Base-by-base conservation (phyloP, 2,888 invertebrate genomes). In the Epistrophe eligans region DNA sequence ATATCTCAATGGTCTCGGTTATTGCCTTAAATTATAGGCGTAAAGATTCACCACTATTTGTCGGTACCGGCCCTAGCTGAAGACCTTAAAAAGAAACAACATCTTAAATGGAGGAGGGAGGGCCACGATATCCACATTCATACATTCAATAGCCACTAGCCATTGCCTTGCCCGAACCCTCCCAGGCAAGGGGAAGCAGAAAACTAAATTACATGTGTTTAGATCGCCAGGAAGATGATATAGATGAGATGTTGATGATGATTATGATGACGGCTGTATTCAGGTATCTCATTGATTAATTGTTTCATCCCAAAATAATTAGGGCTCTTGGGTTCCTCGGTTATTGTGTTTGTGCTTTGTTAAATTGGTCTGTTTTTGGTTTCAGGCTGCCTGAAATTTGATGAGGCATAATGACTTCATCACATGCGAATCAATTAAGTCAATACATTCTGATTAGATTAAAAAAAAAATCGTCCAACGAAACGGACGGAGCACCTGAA, bases 231-330 rank as follows among this genome's bases (percentile, higher is more conserved):
- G 28, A 73, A 62, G 77, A 85, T 85, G 77, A 85, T 82, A 85
- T 77, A 79, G 82, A 82, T 77, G 73, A 82, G 73, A 85, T 81
- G 85, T 79, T 85, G 82, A 85, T 85, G 82, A 85, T 85, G 85
- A 85, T 85, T 85, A 85, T 82, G 85, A 85, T 85, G 85, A 82
- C 85, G 85, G 77, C 77, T 85, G 74, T 74, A 74, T 77, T 71
- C 85, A 79, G 82, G 82, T 85, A 82, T 82, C 82, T 85, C 66
- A 82, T 85, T 85, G 85, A 85, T 85, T 85, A 85, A 85, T 85
- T 85, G 85, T 85, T 79, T 85, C 82, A 82, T 82, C 82, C 85
- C 74, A 77, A 82, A 77, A 85, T 85, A 85, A 85, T 85, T 74
- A 82, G 38, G 77, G 48, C 58, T 79, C 60, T 57, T 57, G 35